Base-by-base conservation (phyloP, 37 sponge, comb jelly and placozoan species). In the Tethya wilhelma region DNA sequence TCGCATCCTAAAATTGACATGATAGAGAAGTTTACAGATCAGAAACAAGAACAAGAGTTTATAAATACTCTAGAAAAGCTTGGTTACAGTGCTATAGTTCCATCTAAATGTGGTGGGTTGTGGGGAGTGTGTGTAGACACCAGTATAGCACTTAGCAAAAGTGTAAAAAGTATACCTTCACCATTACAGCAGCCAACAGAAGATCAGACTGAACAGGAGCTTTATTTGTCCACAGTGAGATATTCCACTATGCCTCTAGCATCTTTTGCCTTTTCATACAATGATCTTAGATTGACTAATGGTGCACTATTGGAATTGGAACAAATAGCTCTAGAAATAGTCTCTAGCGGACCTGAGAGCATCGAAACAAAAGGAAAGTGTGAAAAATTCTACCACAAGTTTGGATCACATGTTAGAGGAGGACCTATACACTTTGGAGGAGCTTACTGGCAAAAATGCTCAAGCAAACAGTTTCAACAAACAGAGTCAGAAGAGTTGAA, bases 391-490 rank as follows among this genome's bases (percentile, higher is more conserved):
- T 74, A 57, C 58, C 6, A 25, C 9, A 37, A 74, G 11, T 74
- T 37, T 74, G 75, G 75, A 19, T 74, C 75, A 4, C 75, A 74
- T 56, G 75, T 38, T 4, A 34, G 7, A 11, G 56, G 12, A 56
- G 75, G 75, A 5, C 58, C 38, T 44, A 7, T 59, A 33, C 75
- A 74, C 25, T 74, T 74, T 74, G 75, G 75, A 29, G 75, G 75
- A 37, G 37, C 12, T 20, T 56, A 19, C 38, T 19, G 31, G 31
- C 25, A 34, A 4, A 74, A 12, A 57, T 25, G 75, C 38, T 55
- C 30, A 6, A 56, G 59, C 38, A 30, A 19, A 26, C 59, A 40
- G 17, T 56, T 59, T 56, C 46, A 56, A 12, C 4, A 14, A 57
- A 44, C 22, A 2, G 75, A 74, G 37, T 37, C 5, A 12, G n/a